Evolutionary conservation across 2,797 vertebrate genomes (phyloP), one percentile per base, ranked within the genome.

Genomic region (Psittacula derbiana): DNA sequence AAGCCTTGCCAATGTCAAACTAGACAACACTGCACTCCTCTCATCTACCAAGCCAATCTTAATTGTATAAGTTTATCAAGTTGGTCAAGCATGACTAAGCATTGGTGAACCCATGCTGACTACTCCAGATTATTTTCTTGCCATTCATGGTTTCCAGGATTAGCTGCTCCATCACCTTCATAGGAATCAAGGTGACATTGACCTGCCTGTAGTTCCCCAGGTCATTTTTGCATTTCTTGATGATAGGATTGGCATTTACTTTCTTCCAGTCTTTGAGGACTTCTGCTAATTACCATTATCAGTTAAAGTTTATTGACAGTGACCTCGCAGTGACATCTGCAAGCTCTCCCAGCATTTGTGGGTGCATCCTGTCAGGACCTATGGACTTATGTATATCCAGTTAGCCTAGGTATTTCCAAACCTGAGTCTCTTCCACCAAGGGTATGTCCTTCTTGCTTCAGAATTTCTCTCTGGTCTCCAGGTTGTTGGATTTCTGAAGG

Each of bases 131-230:
- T 7, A 69, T 80, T 67, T 87, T 87, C 24, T 87, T 72, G 6
- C 28, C 8, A 47, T 47, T 33, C 15, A 15, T 21, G 8, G 13
- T 71, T 76, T 76, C 18, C 25, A 73, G 12, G 16, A 73, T 64
- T 73, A 73, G 38, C 11, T 78, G 12, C 38, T 88, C 9, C 9
- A 31, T 49, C 24, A 27, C n/a, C 8, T 85, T 60, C 15, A 36
- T 15, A 30, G 31, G 24, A 43, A 76, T 16, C 2, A 3, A 67
- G 12, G 11, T 1, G 17, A 76, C 1, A 4, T 6, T 40, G 40
- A 80, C 3, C 3, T 44, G 8, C 19, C 30, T 46, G 23, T 40
- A 46, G 10, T 46, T 73, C 31, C 53, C 11, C 4, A 46, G 3
- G 3, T 53, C 0, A 14, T 64, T 84, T 72, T 28, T 50, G 5